These are phyloP conservation scores for Miltochrista miniata DNA, from an alignment of 2,888 invertebrate genomes.

Conservation along the genomic window DNA sequence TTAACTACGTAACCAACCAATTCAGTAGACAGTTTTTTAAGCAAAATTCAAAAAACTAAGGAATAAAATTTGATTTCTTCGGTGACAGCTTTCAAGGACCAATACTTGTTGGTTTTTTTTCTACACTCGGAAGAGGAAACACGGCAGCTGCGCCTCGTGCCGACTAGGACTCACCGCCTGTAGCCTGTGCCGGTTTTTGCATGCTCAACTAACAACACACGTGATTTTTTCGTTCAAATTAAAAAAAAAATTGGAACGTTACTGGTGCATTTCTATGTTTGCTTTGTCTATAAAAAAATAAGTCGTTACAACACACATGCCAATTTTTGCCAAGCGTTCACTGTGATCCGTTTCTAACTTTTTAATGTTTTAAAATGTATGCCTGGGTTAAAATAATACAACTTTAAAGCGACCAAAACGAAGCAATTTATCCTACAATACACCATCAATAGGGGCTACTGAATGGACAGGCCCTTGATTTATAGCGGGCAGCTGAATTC, in stretches of 20 bases:
- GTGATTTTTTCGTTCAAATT: constrained; percentile 47
- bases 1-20: too few species aligned
- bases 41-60: constrained; percentile 20
- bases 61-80: constrained; percentile 50
- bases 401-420: constrained; percentile 24
- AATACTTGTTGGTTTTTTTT: constrained; percentile 54
- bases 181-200: constrained; percentile 67
- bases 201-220: constrained; percentile 61
- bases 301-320: constrained; percentile 38
- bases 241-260: constrained; percentile 48
- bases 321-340: background rate
- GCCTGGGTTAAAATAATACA: constrained; percentile 17
- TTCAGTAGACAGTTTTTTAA: too few species aligned
- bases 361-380: too few species aligned
- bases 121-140: constrained; percentile 77
- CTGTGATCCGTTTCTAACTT: too few species aligned
- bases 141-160: constrained; percentile 78
- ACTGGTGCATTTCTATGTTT: constrained; percentile 37
- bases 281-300: constrained; percentile 18
- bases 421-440: constrained; percentile 39
- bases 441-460: constrained; percentile 49
- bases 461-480: constrained; percentile 58
- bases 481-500: constrained; percentile 65
- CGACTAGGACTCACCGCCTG: constrained; percentile 49
- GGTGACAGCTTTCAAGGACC: constrained; percentile 69